These are phyloP conservation scores for Nyctalus aviator DNA, from an alignment of 2,797 vertebrate species.

Conservation along the genomic window DNA sequence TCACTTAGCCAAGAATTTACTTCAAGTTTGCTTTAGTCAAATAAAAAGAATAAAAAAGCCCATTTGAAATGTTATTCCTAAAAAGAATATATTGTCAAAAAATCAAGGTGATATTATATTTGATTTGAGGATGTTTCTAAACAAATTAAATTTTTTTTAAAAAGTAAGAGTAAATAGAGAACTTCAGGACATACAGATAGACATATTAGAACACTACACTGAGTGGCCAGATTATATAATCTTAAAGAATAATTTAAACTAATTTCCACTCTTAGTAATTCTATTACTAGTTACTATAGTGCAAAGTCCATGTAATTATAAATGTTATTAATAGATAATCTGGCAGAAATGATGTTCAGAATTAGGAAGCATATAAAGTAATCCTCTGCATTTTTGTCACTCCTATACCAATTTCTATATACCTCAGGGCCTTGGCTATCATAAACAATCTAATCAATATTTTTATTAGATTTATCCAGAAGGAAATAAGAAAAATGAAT, in stretches of 20 bases:
- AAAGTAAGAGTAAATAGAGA: not conserved
- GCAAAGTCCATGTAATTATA: not conserved
- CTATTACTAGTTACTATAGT: not conserved
- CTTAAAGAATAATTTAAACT: slow-evolving; percentile 26
- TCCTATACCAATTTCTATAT: not conserved
- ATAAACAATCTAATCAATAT: not conserved
- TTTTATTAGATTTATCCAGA: slow-evolving; percentile 15
- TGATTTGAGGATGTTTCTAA: slow-evolving; percentile 56
- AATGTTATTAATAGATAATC: not conserved
- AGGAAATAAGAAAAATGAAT: slow-evolving; percentile 2
- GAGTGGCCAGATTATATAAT: not conserved
- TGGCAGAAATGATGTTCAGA: not conserved
- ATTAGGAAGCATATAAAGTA: not conserved
- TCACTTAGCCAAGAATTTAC: not conserved
- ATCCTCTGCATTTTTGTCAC: not conserved
- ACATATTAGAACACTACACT: not conserved
- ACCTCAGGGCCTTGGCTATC: not conserved
- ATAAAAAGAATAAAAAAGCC: slow-evolving; percentile 23
- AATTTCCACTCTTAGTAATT: not conserved
- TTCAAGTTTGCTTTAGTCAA: slow-evolving; percentile 57
- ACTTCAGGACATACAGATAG: not conserved
- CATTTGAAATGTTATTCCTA: slow-evolving; percentile 17
- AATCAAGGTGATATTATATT: not conserved
- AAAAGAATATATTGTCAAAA: slow-evolving; percentile 5
- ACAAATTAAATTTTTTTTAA: not conserved